These are phyloP conservation scores for Drosophila barbarae DNA, from an alignment of 2,888 invertebrate species.

Conservation along the genomic window DNA sequence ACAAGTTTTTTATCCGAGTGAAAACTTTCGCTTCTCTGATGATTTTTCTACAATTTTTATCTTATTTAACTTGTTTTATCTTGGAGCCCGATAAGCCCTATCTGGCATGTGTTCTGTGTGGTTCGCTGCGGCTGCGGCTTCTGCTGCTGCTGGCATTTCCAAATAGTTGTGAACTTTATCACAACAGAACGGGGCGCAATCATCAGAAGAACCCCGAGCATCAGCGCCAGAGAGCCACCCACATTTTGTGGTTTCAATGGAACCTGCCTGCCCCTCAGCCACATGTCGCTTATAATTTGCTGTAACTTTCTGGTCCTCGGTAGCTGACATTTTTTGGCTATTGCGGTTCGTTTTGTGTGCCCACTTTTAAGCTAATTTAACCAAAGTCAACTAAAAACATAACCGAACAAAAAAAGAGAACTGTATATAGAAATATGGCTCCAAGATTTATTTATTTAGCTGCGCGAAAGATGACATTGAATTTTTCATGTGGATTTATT, in stretches of 20 bases:
- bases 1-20: slow-evolving; percentile 21
- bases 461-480: slow-evolving; percentile 47
- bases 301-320: slow-evolving; percentile 50
- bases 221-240: slow-evolving; percentile 24
- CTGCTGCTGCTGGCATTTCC: slow-evolving; percentile 51
- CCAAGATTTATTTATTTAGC: slow-evolving; percentile 53
- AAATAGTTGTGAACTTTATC: slow-evolving; percentile 67
- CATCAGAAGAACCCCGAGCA: slow-evolving; percentile 3
- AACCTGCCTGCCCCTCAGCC: slow-evolving; percentile 21
- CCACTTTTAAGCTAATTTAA: slow-evolving; percentile 23
- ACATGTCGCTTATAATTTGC: slow-evolving; percentile 68
- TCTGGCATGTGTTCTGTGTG: slow-evolving; percentile 57
- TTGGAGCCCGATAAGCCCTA: slow-evolving; percentile 59
- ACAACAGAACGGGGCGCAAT: slow-evolving; percentile 36
- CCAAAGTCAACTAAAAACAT: neutral
- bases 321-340: slow-evolving; percentile 53
- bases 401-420: neutral
- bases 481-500: slow-evolving; percentile 25
- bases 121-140: neutral
- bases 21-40: slow-evolving; percentile 19
- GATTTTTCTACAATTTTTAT: slow-evolving; percentile 48
- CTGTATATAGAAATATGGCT: slow-evolving; percentile 23
- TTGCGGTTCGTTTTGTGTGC: slow-evolving; percentile 39
- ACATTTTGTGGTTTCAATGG: slow-evolving; percentile 53
- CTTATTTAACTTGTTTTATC: slow-evolving; percentile 67